Conservation (phyloP, 1,140 invertebrate genomes). For the Euwallacea fornicatus region DNA sequence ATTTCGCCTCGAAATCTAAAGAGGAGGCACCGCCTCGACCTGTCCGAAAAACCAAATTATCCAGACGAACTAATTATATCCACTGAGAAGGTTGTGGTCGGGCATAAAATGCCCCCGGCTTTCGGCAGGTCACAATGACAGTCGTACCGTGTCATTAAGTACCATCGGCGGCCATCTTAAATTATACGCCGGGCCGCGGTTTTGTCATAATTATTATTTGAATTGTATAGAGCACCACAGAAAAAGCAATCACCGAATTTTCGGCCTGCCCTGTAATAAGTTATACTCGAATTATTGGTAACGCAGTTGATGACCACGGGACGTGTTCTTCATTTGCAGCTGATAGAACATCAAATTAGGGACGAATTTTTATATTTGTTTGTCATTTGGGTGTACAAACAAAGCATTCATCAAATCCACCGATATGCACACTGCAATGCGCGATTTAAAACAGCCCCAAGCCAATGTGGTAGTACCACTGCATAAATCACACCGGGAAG, state of each 20-base stretch:
- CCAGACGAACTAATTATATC: slow-evolving; percentile 20
- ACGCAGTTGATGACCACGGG: too few species aligned
- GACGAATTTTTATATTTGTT: too few species aligned
- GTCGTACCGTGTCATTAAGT: slow-evolving; percentile 26
- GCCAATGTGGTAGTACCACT: slow-evolving; percentile 28
- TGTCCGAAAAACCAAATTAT: slow-evolving; percentile 14
- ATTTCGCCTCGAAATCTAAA: too few species aligned
- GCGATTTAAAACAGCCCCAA: slow-evolving; percentile 19
- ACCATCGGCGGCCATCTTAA: slow-evolving; percentile 17
- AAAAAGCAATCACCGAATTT: slow-evolving; percentile 25
- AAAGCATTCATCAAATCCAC: background rate
- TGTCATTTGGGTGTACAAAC: too few species aligned
- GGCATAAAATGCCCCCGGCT: slow-evolving; percentile 24
- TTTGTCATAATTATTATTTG: slow-evolving; percentile 32
- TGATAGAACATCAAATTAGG: too few species aligned
- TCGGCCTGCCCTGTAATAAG: slow-evolving; percentile 22
- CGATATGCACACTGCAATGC: slow-evolving; percentile 5
- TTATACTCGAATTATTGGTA: slow-evolving; percentile 14
- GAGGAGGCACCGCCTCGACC: too few species aligned
- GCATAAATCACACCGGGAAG: slow-evolving; percentile 32
- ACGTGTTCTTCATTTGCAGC: too few species aligned
- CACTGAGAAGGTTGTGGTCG: slow-evolving; percentile 19
- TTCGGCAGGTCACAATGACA: slow-evolving; percentile 31
- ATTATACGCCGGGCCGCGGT: slow-evolving; percentile 23
- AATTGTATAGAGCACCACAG: slow-evolving; percentile 21